A percentile compares a stretch with the other conserved stretches of the same genome.
These are phyloP conservation scores for Agrotis clavis DNA, from an alignment of 2,888 invertebrate species.

Conservation along the genomic window DNA sequence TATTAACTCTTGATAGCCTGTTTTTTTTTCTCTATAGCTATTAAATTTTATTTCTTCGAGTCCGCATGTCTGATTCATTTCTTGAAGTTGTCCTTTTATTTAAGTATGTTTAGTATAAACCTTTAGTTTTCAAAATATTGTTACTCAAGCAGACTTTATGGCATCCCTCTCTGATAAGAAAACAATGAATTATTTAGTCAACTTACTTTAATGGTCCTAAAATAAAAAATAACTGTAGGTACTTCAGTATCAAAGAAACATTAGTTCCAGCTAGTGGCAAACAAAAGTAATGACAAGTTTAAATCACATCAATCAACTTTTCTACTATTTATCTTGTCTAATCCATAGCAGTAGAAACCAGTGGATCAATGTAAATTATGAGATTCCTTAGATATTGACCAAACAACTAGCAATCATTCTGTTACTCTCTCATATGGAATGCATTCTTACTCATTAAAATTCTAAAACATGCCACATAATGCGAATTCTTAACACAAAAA, in stretches of 20 bases:
- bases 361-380: conserved; percentile 32
- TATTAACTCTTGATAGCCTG: not conserved
- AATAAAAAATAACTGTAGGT: too few species aligned
- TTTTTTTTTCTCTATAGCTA: too few species aligned
- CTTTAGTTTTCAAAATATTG: too few species aligned
- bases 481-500: conserved; percentile 34
- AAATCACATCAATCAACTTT: conserved; percentile 11
- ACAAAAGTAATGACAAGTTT: not conserved
- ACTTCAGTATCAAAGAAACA: not conserved
- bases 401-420: conserved; percentile 45
- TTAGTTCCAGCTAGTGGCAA: not conserved
- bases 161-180: too few species aligned
- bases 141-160: too few species aligned
- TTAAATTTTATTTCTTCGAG: too few species aligned
- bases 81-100: not conserved
- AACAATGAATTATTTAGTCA: too few species aligned
- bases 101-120: too few species aligned
- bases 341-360: conserved; percentile 22
- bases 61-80: not conserved
- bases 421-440: conserved; percentile 62
- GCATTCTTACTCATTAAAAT: conserved; percentile 56
- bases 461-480: conserved; percentile 45
- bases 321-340: not conserved
- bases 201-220: too few species aligned
- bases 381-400: conserved; percentile 51